phyloP scores from a whole-genome alignment of 2,113 vertebrate species.

The Porphyrio hochstetteri region DNA sequence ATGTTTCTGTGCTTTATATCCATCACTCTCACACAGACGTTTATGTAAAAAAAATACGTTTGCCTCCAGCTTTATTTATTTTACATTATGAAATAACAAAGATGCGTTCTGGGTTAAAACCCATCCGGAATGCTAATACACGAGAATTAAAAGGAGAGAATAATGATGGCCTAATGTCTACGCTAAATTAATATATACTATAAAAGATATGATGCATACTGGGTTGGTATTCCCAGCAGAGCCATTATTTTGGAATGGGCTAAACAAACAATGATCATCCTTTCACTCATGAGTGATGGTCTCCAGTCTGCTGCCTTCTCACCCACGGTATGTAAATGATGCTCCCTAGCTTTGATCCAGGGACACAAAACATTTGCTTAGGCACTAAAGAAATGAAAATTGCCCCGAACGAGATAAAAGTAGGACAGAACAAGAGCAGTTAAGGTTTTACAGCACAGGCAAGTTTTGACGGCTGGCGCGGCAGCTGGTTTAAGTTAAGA shows the following conservation, averaged over 20 bases:
- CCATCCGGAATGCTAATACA: slow-evolving; percentile 35
- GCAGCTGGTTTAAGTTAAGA: neutral
- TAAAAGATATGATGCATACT: slow-evolving; percentile 46
- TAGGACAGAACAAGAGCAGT: neutral
- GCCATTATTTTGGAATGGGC: slow-evolving; percentile 39
- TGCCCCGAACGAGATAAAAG: fast-evolving
- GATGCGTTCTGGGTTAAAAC: slow-evolving; percentile 12
- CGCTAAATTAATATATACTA: slow-evolving; percentile 33
- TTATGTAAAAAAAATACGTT: neutral
- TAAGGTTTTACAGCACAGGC: neutral
- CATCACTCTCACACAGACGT: neutral
- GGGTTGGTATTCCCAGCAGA: slow-evolving; percentile 17
- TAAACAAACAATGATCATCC: slow-evolving; percentile 36
- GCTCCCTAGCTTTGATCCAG: neutral
- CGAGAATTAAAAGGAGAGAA: slow-evolving; percentile 38
- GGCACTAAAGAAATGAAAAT: neutral
- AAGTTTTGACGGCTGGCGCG: fast-evolving
- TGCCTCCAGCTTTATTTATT: slow-evolving; percentile 59
- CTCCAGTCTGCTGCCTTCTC: slow-evolving; percentile 46
- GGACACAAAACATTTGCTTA: neutral
- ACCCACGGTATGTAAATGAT: neutral
- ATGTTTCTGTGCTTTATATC: slow-evolving; percentile 11
- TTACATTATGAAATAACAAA: slow-evolving; percentile 48
- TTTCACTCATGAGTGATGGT: slow-evolving; percentile 40
- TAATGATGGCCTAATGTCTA: slow-evolving; percentile 5